Conservation (phyloP, 2,113 vertebrate species). For the Nipponia nippon region DNA sequence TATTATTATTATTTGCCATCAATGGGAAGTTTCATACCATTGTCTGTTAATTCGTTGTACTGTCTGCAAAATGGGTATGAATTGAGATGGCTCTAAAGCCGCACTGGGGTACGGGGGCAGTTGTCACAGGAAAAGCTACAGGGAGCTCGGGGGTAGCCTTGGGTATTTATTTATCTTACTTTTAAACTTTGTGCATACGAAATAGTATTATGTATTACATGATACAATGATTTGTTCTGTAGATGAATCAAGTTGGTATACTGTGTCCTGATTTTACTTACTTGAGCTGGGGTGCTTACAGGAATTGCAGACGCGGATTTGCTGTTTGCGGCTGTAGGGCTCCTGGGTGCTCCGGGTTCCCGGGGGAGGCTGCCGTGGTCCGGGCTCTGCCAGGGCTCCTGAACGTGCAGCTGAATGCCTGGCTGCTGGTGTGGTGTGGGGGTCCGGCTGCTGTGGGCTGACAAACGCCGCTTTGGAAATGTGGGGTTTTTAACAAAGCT, state of each 20-base stretch:
- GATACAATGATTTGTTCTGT: neutral
- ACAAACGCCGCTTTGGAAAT: neutral
- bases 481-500: neutral
- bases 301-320: neutral
- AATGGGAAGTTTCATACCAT: neutral
- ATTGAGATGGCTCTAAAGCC: neutral
- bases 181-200: neutral
- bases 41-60: neutral
- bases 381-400: neutral
- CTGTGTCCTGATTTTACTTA: neutral
- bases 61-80: neutral
- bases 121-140: neutral
- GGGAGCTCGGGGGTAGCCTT: neutral
- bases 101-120: neutral
- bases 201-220: fast-evolving
- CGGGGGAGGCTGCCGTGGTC: neutral
- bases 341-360: neutral
- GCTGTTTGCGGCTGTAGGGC: neutral
- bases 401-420: neutral
- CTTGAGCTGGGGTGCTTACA: neutral
- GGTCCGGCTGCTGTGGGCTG: neutral
- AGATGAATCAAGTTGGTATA: neutral
- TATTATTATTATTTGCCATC: neutral
- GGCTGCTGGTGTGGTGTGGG: neutral
- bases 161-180: neutral